Evolutionary conservation across 2,888 invertebrate genomes (phyloP), one percentile per base, ranked within the genome.

Genomic region (Heteropelma amictum): DNA sequence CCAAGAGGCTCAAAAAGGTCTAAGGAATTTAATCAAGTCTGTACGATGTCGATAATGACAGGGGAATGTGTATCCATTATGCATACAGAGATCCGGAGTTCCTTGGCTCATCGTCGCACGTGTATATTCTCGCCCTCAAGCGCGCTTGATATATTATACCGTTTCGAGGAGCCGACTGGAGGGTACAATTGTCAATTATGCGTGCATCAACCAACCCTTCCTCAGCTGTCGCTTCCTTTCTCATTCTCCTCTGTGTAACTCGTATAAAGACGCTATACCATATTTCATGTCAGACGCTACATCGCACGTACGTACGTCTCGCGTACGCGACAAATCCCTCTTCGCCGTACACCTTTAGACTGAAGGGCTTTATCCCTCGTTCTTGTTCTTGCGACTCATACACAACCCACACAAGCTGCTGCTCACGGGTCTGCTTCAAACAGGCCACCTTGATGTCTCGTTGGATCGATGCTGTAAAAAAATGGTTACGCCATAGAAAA

Each of bases 101-200:
- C 26, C 54, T 65, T 54, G 54, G 54, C 45, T 65, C 65, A 45
- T 65, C 53, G 65, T 65, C 54, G 42, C 21, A 7, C 42, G 45
- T 23, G 40, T 35, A n/a, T n/a, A 53, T 35, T n/a, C 61, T 40
- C 33, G 19, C 51, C 28, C 64, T 64, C 53, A 5, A 33, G 45
- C 10, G 7, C 33, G 7, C 35, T 35, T 35, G 35, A 63, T 54
- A 61, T 53, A 35, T 53, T 61, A 53, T 63, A 53, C 61, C 38
- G 33, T 45, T 42, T 35, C 26, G 61, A 63, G 54, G 45, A 60
- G 58, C 45, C 54, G 33, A 51, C 51, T 49, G 45, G 23, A 53
- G 61, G 61, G 65, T 60, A 60, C 58, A 58, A 72, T 65, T 65
- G 72, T 72, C 72, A 65, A 72, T 72, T 72, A 72, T 72, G 64